Evolutionary conservation across 2,888 invertebrate species (phyloP).

Genomic region (Omphaloscelis lunosa): DNA sequence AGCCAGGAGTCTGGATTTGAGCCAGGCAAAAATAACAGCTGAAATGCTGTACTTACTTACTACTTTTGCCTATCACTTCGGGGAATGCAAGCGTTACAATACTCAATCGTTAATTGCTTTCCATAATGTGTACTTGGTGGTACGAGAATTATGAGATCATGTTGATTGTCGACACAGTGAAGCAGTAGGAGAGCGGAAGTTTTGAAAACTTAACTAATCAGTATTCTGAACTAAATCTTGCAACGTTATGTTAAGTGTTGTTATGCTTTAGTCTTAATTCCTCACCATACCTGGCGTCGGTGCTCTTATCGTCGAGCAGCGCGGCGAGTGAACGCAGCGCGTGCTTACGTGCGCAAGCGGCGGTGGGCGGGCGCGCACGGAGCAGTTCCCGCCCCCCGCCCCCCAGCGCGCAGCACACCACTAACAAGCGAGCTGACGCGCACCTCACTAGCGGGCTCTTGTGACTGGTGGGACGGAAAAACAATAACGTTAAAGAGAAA

Average conservation of each 20-base stretch:
- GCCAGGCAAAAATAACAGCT: background rate
- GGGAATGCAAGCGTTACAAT: background rate
- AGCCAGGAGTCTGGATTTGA: background rate
- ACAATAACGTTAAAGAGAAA: background rate
- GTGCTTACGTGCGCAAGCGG: slow-evolving; percentile 86
- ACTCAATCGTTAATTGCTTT: too few species aligned
- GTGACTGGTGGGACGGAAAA: slow-evolving; percentile 82
- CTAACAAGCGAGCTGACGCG: slow-evolving; percentile 92
- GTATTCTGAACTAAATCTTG: background rate
- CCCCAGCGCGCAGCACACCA: slow-evolving; percentile 92
- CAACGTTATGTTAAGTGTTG: background rate
- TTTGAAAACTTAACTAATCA: background rate
- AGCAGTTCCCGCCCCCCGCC: slow-evolving; percentile 91
- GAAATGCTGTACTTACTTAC: background rate
- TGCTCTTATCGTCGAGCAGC: slow-evolving; percentile 89
- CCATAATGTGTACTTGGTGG: too few species aligned
- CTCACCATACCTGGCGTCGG: slow-evolving; percentile 85
- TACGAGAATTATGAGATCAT: too few species aligned
- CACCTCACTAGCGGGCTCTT: slow-evolving; percentile 93
- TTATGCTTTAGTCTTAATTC: background rate
- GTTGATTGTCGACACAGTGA: too few species aligned
- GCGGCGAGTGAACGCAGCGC: slow-evolving; percentile 86
- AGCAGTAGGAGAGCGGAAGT: background rate
- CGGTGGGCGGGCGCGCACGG: slow-evolving; percentile 84
- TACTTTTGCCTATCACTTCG: background rate